phyloP scores from a whole-genome alignment of 2,113 vertebrate species.

The Dasyornis broadbenti region DNA sequence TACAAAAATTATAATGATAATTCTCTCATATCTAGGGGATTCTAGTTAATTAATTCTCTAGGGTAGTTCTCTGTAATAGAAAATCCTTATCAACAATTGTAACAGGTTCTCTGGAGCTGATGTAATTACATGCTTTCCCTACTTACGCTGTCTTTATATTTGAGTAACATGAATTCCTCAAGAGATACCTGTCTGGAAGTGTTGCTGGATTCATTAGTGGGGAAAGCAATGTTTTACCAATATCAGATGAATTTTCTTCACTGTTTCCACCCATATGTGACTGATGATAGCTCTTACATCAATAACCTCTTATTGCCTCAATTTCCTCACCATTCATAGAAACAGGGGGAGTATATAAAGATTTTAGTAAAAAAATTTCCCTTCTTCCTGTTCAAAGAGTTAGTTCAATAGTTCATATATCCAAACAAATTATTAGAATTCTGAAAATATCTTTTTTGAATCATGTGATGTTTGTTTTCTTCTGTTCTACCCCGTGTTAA shows the following conservation, averaged over 20 bases:
- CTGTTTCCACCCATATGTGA: not conserved
- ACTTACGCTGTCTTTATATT: not conserved
- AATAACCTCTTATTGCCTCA: not conserved
- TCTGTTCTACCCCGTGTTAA: not conserved
- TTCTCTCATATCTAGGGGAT: not conserved
- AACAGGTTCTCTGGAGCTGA: not conserved
- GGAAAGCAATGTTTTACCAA: not conserved
- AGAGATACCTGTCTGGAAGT: not conserved
- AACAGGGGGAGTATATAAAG: not conserved
- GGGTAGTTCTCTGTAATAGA: not conserved
- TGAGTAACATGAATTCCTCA: not conserved
- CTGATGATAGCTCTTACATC: not conserved
- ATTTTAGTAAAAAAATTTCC: not conserved
- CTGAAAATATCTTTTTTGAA: not conserved
- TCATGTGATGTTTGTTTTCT: not conserved
- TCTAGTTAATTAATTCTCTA: not conserved
- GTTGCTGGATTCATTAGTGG: not conserved
- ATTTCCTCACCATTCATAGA: not conserved
- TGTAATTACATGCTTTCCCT: not conserved
- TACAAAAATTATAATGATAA: not conserved
- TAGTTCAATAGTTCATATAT: not conserved
- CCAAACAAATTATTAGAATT: not conserved
- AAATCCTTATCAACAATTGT: not conserved
- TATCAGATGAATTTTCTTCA: not conserved
- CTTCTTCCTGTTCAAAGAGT: not conserved